Evolutionary conservation across 2,797 vertebrate genomes (phyloP).

Genomic region (Lacerta agilis): DNA sequence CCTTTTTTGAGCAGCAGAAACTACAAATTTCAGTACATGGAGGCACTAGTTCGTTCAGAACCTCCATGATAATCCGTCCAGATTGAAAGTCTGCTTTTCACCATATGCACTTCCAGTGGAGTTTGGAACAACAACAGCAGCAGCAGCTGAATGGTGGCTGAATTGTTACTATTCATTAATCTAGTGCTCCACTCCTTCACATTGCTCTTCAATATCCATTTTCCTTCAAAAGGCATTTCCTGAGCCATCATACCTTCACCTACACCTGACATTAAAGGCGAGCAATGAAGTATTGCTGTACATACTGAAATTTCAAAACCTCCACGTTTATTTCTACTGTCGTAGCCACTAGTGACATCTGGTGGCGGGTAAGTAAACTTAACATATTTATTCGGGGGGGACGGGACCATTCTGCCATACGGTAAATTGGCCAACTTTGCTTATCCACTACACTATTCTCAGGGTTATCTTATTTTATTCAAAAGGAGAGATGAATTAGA

Average conservation of each 20-base stretch:
- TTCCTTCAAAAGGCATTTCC: not conserved
- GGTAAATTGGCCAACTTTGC: not conserved
- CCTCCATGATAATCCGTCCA: not conserved
- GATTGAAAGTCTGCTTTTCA: not conserved
- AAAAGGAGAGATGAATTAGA: not conserved
- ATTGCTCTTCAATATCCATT: not conserved
- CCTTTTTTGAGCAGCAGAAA: not conserved
- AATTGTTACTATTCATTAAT: not conserved
- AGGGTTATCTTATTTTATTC: not conserved
- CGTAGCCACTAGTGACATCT: conserved; percentile 20
- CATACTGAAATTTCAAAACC: not conserved
- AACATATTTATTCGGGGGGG: not conserved
- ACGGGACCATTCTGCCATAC: not conserved
- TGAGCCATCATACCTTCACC: not conserved
- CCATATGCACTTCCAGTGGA: not conserved
- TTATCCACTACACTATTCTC: not conserved
- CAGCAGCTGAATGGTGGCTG: not conserved
- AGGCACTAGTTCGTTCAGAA: too few species aligned
- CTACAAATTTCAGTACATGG: not conserved
- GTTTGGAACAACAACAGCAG: not conserved
- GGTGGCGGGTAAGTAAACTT: not conserved
- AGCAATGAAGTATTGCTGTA: not conserved
- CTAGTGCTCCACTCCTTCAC: not conserved
- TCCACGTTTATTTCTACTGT: not conserved
- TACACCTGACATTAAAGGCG: not conserved